Conservation (phyloP, 2,888 invertebrate genomes). For the Leptinotarsa juncta region DNA sequence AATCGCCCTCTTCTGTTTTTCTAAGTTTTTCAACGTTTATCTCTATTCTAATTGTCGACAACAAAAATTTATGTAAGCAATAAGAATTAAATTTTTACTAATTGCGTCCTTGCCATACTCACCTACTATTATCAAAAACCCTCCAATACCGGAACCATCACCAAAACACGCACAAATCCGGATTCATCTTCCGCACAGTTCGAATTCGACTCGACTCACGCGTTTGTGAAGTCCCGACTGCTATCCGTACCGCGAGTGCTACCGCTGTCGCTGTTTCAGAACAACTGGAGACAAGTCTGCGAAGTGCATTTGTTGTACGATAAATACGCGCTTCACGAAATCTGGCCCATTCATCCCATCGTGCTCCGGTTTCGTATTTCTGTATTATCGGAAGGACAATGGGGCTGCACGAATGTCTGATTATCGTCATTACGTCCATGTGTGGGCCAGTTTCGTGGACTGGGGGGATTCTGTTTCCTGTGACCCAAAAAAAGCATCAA, state of each 20-base stretch:
- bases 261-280: slow-evolving; percentile 44
- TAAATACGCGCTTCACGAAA: slow-evolving; percentile 7
- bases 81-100: not conserved
- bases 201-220: not conserved
- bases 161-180: slow-evolving; percentile 9
- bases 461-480: not conserved
- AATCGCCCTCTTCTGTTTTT: no score
- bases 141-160: not conserved
- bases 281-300: slow-evolving; percentile 43
- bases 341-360: slow-evolving; percentile 12
- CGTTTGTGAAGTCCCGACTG: slow-evolving; percentile 20
- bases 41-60: no score
- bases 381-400: slow-evolving; percentile 14
- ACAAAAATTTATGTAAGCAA: no score
- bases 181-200: not conserved
- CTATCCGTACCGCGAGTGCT: slow-evolving; percentile 32
- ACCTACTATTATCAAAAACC: slow-evolving; percentile 1
- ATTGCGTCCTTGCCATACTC: not conserved
- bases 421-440: not conserved
- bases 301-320: not conserved
- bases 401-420: slow-evolving; percentile 5
- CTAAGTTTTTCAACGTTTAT: no score
- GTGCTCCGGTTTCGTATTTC: slow-evolving; percentile 14
- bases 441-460: not conserved
- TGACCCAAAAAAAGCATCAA: no score